A percentile compares a stretch with the other conserved stretches of the same genome.
Conservation (phyloP, 2,113 vertebrate species). For the Amazona vittata region DNA sequence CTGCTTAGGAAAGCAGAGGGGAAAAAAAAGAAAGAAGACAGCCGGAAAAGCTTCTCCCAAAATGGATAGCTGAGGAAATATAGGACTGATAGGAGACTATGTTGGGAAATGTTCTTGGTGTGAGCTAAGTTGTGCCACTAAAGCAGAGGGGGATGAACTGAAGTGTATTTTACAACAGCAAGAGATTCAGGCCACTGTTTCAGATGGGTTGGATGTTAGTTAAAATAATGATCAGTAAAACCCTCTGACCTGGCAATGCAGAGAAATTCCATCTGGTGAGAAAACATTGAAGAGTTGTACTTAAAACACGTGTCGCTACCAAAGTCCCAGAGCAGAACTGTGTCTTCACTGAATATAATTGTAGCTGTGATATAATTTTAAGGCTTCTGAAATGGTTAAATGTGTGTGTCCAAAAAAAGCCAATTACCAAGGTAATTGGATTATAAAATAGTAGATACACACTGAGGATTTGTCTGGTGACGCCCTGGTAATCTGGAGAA, state of each 20-base stretch:
- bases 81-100: neutral
- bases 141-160: neutral
- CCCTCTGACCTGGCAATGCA: neutral
- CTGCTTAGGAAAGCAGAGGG: neutral
- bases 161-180: rapidly evolving
- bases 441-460: neutral
- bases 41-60: neutral
- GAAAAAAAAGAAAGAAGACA: rapidly evolving
- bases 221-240: neutral
- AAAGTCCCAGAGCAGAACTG: neutral
- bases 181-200: neutral
- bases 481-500: neutral
- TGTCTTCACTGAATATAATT: neutral
- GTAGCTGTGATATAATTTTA: neutral
- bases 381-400: neutral
- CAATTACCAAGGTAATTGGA: neutral
- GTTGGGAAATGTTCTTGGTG: neutral
- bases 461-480: neutral
- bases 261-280: neutral
- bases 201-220: neutral
- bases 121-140: rapidly evolving
- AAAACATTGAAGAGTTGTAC: neutral
- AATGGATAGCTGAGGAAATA: neutral
- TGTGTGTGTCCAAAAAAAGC: neutral
- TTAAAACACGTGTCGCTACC: rapidly evolving